Conservation (phyloP, 2,113 vertebrate species). For the Scytalopus superciliaris region DNA sequence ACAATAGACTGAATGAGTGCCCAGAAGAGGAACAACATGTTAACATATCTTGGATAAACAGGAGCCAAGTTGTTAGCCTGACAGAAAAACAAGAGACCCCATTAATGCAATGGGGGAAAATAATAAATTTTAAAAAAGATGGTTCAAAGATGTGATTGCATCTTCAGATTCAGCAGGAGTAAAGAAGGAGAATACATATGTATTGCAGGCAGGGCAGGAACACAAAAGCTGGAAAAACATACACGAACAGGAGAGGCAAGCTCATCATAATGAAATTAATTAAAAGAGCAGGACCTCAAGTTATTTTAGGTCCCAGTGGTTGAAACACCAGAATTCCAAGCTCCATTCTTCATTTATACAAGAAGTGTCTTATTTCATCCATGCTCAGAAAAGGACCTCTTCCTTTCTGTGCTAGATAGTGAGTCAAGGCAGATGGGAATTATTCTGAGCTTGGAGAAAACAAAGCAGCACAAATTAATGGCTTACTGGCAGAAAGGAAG, state of each 20-base stretch:
- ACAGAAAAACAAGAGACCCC: constrained; percentile 5
- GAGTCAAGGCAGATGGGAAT: constrained; percentile 63
- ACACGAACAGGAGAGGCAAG: not conserved
- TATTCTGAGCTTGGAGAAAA: constrained; percentile 68
- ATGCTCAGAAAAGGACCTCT: constrained; percentile 21
- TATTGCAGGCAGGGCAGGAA: constrained; percentile 29
- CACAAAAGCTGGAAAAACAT: constrained; percentile 49
- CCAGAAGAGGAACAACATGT: constrained; percentile 51
- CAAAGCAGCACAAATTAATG: constrained; percentile 67
- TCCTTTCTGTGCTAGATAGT: constrained; percentile 50
- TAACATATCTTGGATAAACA: constrained; percentile 61
- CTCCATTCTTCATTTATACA: constrained; percentile 14
- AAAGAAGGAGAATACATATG: constrained; percentile 7
- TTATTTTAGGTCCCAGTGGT: constrained; percentile 54
- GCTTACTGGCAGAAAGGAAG: constrained; percentile 53
- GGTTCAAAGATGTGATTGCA: constrained; percentile 42
- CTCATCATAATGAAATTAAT: constrained; percentile 61
- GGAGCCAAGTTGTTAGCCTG: constrained; percentile 44
- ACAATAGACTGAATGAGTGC: not conserved
- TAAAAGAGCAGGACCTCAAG: constrained; percentile 59
- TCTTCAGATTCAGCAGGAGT: constrained; percentile 50
- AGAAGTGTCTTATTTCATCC: not conserved
- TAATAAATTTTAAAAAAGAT: constrained; percentile 58
- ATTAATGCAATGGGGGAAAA: not conserved
- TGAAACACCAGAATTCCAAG: constrained; percentile 40